phyloP scores from a whole-genome alignment of 2,113 vertebrate species.

The Tragelaphus buxtoni region DNA sequence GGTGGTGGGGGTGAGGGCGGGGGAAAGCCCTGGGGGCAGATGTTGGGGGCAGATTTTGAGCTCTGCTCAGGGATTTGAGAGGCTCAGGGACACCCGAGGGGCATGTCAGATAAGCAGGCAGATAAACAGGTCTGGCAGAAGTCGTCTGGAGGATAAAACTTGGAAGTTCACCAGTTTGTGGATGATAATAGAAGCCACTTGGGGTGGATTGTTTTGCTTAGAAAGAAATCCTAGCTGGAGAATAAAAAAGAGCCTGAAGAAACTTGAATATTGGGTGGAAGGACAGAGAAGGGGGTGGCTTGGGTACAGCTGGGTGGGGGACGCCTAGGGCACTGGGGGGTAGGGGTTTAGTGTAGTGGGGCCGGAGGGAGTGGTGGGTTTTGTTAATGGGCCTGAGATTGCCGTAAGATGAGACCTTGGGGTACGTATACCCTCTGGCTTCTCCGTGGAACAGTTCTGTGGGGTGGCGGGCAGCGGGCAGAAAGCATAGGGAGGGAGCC shows the following conservation, averaged over 20 bases:
- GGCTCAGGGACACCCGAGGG: background rate
- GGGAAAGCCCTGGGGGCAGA: background rate
- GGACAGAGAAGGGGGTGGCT: background rate
- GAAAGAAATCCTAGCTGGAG: background rate
- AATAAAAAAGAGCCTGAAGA: background rate
- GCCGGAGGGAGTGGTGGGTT: background rate
- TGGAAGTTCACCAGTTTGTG: background rate
- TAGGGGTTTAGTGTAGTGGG: background rate
- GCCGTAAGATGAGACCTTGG: background rate
- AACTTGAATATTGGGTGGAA: background rate
- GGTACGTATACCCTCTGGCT: background rate
- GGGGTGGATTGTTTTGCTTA: background rate
- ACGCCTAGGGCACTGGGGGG: fast-evolving
- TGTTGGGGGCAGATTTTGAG: too few relatives aligned
- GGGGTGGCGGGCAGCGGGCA: too few relatives aligned
- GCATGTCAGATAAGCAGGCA: background rate
- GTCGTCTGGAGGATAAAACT: background rate
- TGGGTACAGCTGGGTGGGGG: background rate
- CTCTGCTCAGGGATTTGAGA: background rate
- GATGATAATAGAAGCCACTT: background rate
- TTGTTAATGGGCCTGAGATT: background rate
- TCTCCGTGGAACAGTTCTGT: background rate
- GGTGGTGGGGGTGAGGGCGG: too few relatives aligned
- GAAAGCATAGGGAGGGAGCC: background rate
- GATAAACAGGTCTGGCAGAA: background rate